phyloP scores from a whole-genome alignment of 2,888 invertebrate species.

The Plusia festucae region DNA sequence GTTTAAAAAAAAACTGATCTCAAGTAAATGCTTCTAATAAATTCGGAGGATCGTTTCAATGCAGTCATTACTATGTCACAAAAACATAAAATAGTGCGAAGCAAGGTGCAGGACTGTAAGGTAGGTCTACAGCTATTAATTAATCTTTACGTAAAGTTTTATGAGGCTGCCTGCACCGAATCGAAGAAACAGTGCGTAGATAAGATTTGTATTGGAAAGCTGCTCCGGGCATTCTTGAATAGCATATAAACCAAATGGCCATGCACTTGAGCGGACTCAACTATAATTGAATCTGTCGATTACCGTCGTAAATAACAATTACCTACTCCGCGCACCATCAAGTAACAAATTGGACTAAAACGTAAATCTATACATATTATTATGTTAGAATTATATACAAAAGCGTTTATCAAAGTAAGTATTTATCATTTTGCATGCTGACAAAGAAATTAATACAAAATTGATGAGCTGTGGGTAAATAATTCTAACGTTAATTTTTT shows the following conservation, averaged over 20 bases:
- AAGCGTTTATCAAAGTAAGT: too few species aligned
- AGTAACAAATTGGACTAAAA: constrained; percentile 39
- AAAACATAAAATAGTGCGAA: not conserved
- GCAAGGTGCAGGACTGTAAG: not conserved
- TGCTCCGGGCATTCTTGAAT: constrained; percentile 54
- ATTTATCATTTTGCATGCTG: constrained; percentile 8
- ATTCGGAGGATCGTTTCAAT: not conserved
- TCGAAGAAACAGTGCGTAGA: constrained; percentile 41
- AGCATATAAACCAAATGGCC: constrained; percentile 68
- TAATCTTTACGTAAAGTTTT: constrained; percentile 52
- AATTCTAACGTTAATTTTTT: not conserved
- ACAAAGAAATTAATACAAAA: not conserved
- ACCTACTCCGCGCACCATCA: constrained; percentile 38
- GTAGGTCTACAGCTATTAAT: constrained; percentile 13
- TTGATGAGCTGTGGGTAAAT: not conserved
- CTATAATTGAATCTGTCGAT: constrained; percentile 67
- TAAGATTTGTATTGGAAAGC: constrained; percentile 50
- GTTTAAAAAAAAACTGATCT: too few species aligned
- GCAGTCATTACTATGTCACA: not conserved
- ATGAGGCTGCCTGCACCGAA: constrained; percentile 27
- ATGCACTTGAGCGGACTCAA: constrained; percentile 62
- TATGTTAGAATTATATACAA: not conserved
- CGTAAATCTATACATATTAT: constrained; percentile 15
- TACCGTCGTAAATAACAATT: constrained; percentile 60
- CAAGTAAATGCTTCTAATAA: too few species aligned